phyloP scores from a whole-genome alignment of 2,113 vertebrate species.

The Mellivora capensis region DNA sequence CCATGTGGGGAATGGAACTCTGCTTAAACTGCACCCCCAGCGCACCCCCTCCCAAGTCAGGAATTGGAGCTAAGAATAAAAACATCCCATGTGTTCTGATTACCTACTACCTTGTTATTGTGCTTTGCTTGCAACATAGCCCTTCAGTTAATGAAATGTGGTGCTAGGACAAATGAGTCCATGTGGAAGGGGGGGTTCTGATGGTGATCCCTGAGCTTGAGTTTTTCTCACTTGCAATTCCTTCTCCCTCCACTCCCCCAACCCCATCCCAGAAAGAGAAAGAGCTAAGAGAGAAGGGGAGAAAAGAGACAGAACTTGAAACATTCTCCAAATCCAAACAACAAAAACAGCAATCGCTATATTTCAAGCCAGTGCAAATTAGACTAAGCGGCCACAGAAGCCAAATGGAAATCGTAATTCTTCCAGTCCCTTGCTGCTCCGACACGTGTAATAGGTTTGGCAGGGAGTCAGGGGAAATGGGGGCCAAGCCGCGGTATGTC shows the following conservation, averaged over 20 bases:
- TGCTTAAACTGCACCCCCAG: not conserved
- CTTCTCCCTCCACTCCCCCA: not conserved
- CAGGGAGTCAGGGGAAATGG: conserved; percentile 77
- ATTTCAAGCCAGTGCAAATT: conserved; percentile 82
- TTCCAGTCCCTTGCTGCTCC: conserved; percentile 75
- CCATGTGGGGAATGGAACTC: not conserved
- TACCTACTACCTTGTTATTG: conserved; percentile 64
- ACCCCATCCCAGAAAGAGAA: not conserved
- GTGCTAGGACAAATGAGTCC: conserved; percentile 39
- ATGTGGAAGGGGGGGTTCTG: not conserved
- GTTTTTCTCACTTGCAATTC: not conserved
- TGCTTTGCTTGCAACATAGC: conserved; percentile 30
- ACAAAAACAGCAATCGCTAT: conserved; percentile 70
- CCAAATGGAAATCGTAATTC: conserved; percentile 84
- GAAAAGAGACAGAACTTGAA: conserved; percentile 61
- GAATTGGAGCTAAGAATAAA: conserved; percentile 51
- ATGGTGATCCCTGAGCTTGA: not conserved
- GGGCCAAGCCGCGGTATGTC: conserved; percentile 64
- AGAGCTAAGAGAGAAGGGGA: conserved; percentile 7
- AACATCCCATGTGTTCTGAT: conserved; percentile 69
- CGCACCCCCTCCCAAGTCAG: not conserved
- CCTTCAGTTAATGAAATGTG: conserved; percentile 71
- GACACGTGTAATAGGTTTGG: conserved; percentile 83
- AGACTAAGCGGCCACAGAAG: conserved; percentile 76
- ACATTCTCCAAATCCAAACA: conserved; percentile 57